Conservation (phyloP, 2,797 vertebrate species). For the Dicrostonyx torquatus region DNA sequence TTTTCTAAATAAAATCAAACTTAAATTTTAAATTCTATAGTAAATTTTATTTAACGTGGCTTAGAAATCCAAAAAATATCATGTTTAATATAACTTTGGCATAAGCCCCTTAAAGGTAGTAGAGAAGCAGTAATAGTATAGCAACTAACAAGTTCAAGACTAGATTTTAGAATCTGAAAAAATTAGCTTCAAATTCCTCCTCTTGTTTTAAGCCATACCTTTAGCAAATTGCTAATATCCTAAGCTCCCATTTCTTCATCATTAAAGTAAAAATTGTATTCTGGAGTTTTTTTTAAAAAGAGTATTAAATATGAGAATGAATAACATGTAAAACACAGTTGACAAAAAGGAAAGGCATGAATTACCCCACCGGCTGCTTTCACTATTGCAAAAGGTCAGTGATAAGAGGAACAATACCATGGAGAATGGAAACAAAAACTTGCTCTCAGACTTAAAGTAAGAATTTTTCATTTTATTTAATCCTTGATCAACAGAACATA, state of each 20-base stretch:
- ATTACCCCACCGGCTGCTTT: not conserved
- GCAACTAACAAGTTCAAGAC: constrained; percentile 34
- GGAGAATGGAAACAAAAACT: constrained; percentile 46
- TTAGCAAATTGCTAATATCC: constrained; percentile 47
- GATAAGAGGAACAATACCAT: not conserved
- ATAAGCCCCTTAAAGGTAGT: constrained; percentile 13
- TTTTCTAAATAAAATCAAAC: constrained; percentile 65
- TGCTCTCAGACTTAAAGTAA: not conserved
- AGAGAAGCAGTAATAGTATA: not conserved
- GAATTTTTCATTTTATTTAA: constrained; percentile 14
- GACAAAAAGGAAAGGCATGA: not conserved
- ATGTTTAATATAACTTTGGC: not conserved
- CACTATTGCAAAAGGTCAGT: constrained; percentile 19
- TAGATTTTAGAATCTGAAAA: constrained; percentile 61
- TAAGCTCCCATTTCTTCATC: not conserved
- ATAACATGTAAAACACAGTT: constrained; percentile 25
- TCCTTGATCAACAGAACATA: constrained; percentile 30
- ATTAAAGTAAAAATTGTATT: constrained; percentile 49
- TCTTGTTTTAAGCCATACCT: constrained; percentile 1
- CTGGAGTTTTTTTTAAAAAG: not conserved
- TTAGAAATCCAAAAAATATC: constrained; percentile 17
- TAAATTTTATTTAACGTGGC: constrained; percentile 43
- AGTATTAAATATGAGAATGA: constrained; percentile 7
- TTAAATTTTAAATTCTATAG: constrained; percentile 28
- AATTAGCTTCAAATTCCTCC: constrained; percentile 13